A percentile compares a stretch with the other conserved stretches of the same genome.
phyloP scores from a whole-genome alignment of 2,113 vertebrate genomes.

The Heterochromis multidens region DNA sequence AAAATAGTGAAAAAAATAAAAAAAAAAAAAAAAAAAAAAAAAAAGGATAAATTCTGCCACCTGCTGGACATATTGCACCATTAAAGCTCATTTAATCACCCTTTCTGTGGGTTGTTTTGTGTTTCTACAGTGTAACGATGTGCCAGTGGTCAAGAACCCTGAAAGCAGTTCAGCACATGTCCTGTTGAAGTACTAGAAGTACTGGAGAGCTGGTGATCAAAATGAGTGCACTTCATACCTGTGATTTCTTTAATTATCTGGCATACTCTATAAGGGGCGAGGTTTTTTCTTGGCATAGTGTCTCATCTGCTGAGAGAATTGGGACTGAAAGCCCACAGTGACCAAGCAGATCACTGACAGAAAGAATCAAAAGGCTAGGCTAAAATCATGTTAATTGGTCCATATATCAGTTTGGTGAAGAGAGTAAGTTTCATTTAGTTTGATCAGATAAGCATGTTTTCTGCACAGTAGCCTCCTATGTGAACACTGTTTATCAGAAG shows the following conservation, averaged over 20 bases:
- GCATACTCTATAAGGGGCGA: no score
- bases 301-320: no score
- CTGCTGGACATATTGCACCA: neutral
- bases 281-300: no score
- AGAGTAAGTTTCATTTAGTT: accelerated
- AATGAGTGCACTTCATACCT: neutral
- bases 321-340: no score
- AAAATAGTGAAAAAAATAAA: no score
- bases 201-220: neutral
- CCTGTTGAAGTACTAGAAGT: no score
- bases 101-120: neutral
- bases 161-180: neutral
- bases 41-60: neutral
- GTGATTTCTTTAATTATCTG: no score
- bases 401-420: no score
- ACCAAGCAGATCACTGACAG: no score
- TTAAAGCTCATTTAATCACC: neutral
- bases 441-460: neutral
- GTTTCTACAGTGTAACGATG: accelerated
- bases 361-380: no score
- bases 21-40: no score
- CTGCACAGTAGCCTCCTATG: neutral
- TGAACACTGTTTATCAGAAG: neutral
- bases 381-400: no score
- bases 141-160: neutral